Base-by-base conservation (phyloP, 1,140 invertebrate genomes). In the Tetragonula clypearis region DNA sequence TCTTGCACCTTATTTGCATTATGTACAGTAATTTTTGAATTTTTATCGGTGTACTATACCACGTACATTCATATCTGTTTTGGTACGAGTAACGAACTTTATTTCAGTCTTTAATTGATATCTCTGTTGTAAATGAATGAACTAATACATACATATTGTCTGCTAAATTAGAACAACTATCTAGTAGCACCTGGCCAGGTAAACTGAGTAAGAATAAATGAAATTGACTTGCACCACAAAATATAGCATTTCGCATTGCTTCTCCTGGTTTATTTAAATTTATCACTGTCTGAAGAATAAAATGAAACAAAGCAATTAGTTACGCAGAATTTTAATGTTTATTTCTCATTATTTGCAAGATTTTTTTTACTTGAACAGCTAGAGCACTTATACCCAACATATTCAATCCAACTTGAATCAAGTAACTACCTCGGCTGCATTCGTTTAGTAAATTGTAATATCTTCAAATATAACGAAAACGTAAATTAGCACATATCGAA, bases 281-380 rank as follows among this genome's bases (percentile, higher is more conserved):
- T 12, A 49, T 5, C 4, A 65, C 58, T 12, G 11, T 19, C 76
- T 78, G 21, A 19, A 35, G 17, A n/a, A 41, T n/a, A 9, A 21
- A 9, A 8, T 19, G 0, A 4, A 1, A 62, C 3, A 0, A 4
- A 3, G 23, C 3, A 62, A 0, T 60, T 60, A 23, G 0, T 5
- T 60, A 21, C 26, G 0, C 21, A 14, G 0, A 56, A 35, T 3
- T 15, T 12, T 17, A 15, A 75, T 30, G 9, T 58, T 21, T 56
- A 23, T 23, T 8, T 23, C 4, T 14, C 23, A 17, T 68, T 4
- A 21, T 6, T 69, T 3, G 15, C 6, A n/a, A 35, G 23, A 11
- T 35, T 65, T n/a, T 14, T 19, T 65, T 73, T 73, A 81, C 79
- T 65, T 65, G 71, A 30, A 65, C 23, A 19, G 79, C 79, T 30